Base-by-base conservation (phyloP, 23 tunicate genomes). In the Aplidium turbinatum region DNA sequence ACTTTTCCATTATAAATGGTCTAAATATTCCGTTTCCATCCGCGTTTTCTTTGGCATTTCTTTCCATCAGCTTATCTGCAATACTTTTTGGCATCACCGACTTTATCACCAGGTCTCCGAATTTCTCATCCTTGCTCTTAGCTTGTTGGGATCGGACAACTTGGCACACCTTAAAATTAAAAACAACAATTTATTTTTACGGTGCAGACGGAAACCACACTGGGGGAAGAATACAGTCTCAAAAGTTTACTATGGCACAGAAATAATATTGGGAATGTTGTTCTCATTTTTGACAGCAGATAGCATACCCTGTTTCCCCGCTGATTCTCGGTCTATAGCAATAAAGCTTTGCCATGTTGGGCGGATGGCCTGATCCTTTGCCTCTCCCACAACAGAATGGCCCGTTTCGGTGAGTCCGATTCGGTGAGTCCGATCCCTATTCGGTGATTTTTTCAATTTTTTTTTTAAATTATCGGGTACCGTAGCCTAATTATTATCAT, bases 1-100 rank as follows among this genome's bases (percentile, higher is more conserved):
- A 83, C 91, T 57, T 68, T 69, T 77, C 46, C 91, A 85, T 85
- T 20, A 50, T 85, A 38, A 76, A 85, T 7, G 79, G 78, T 22
- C 91, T 42, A 45, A 85, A 85, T 0, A 53, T 4, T 0, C 35
- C 18, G 1, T 33, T 39, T 47, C 23, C 50, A 33, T 51, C 74
- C 9, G 25, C 58, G 16, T 34, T 23, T 3, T 33, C 84, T 20
- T 69, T 35, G 11, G 13, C 38, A 38, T 69, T 38, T 21, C 61
- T 35, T 21, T 27, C 11, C 78, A 85, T 47, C 21, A 85, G 24
- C 36, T 68, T 35, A n/a, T 77, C 31, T 0, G 91, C 97, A 0
- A 91, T 70, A 23, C 67, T 66, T 22, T 66, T 66, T 0, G 97
- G 97, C 97, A 91, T 91, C 65, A 91, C 83, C 22, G 97, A 84